Evolutionary conservation across 2,797 vertebrate genomes (phyloP).

Genomic region (Apogon talboti): DNA sequence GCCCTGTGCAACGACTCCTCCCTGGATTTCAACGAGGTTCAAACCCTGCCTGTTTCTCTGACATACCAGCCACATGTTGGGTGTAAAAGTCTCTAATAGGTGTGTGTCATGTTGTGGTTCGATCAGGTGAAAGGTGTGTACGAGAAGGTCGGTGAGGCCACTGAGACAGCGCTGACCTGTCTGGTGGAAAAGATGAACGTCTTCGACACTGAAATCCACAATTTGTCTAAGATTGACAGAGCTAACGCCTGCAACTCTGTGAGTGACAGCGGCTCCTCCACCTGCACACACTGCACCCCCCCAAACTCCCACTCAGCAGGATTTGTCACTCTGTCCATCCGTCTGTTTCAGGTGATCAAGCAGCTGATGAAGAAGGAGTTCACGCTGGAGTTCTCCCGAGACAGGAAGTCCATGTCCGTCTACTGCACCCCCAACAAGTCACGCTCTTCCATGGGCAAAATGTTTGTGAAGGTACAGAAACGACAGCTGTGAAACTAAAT

Average conservation of each 20-base stretch:
- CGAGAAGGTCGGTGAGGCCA: constrained; percentile 97
- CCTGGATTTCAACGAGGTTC: constrained; percentile 96
- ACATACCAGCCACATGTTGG: background rate
- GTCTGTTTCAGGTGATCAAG: constrained; percentile 90
- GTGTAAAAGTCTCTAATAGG: background rate
- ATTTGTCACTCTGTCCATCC: constrained; percentile 26
- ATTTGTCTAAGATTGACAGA: constrained; percentile 92
- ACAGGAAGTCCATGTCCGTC: constrained; percentile 98
- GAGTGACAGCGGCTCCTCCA: constrained; percentile 70
- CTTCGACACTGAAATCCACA: constrained; percentile 93
- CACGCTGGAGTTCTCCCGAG: constrained; percentile 96
- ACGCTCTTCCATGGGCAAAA: constrained; percentile 91
- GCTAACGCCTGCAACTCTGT: constrained; percentile 97
- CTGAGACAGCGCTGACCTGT: constrained; percentile 95
- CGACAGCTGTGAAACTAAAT: too few species aligned
- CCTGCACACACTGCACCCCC: constrained; percentile 16
- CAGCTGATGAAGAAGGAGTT: constrained; percentile 98
- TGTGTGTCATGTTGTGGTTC: background rate
- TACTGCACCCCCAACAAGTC: constrained; percentile 95
- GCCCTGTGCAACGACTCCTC: constrained; percentile 98
- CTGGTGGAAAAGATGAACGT: constrained; percentile 99
- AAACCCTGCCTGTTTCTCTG: constrained; percentile 1
- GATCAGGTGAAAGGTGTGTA: constrained; percentile 93
- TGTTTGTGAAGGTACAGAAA: constrained; percentile 94
- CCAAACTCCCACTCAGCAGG: constrained; percentile 41